Conservation (phyloP, 1,140 invertebrate species). For the Sycobia sp. region DNA sequence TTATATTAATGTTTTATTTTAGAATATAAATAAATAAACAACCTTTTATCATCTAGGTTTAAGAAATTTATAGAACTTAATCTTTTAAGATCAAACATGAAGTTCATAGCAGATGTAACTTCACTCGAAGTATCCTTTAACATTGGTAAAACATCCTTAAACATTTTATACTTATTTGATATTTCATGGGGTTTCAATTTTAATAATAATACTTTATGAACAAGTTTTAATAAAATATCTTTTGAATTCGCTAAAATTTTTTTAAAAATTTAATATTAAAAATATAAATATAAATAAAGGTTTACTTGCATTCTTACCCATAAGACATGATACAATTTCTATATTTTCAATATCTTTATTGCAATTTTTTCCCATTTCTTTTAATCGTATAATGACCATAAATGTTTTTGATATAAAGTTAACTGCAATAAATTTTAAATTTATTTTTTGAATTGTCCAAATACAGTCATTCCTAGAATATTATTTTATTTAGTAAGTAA, state of each 20-base stretch:
- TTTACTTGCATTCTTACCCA: slow-evolving; percentile 34
- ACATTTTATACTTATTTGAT: slow-evolving; percentile 29
- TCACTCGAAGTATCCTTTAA: slow-evolving; percentile 42
- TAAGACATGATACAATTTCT: slow-evolving; percentile 41
- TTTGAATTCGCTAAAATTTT: slow-evolving; percentile 35
- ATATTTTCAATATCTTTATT: slow-evolving; percentile 37
- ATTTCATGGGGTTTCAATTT: slow-evolving; percentile 38
- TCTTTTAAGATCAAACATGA: slow-evolving; percentile 45
- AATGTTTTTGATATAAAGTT: slow-evolving; percentile 47
- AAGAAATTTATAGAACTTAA: slow-evolving; percentile 41
- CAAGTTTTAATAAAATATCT: slow-evolving; percentile 38
- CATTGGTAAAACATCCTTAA: slow-evolving; percentile 41
- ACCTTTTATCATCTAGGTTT: slow-evolving; percentile 42
- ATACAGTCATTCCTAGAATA: slow-evolving; percentile 47
- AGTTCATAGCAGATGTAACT: slow-evolving; percentile 45
- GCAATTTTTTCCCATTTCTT: not conserved
- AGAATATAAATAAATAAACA: slow-evolving; percentile 17
- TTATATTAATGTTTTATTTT: not conserved
- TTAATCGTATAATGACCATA: slow-evolving; percentile 37
- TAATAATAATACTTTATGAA: slow-evolving; percentile 43
- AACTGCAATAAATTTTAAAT: slow-evolving; percentile 37
- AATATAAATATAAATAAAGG: not conserved
- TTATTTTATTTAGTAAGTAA: not conserved
- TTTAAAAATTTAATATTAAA: slow-evolving; percentile 4
- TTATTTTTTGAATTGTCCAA: slow-evolving; percentile 41